These are phyloP conservation scores for Rhynchomys soricoides DNA, from an alignment of 2,113 vertebrate genomes.

Conservation along the genomic window DNA sequence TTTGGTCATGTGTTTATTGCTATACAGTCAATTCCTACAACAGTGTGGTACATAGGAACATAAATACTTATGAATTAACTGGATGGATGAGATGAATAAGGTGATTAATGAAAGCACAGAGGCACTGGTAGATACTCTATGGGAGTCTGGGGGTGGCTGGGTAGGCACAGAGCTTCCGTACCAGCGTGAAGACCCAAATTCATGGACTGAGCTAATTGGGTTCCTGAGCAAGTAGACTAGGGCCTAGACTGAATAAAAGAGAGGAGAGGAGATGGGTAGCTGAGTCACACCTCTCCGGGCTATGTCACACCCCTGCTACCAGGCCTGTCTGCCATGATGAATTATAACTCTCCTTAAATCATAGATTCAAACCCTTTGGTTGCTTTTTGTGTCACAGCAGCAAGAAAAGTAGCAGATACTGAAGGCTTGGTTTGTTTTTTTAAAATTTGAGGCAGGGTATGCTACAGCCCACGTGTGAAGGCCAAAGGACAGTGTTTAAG, in stretches of 20 bases:
- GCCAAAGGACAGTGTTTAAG: neutral
- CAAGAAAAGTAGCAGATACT: neutral
- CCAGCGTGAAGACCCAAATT: neutral
- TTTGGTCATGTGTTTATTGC: neutral
- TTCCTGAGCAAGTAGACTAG: neutral
- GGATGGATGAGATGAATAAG: neutral
- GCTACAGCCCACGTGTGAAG: neutral
- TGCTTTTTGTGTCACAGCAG: neutral
- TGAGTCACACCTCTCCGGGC: neutral
- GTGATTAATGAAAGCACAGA: neutral
- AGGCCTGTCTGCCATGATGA: neutral
- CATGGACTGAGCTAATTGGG: neutral
- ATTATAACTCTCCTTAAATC: neutral
- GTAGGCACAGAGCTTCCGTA: neutral
- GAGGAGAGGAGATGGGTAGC: neutral
- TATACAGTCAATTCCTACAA: neutral
- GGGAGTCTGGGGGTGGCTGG: neutral
- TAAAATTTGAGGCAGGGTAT: neutral
- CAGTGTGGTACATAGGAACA: neutral
- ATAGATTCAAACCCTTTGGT: neutral
- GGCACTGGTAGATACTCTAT: neutral
- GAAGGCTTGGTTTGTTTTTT: neutral
- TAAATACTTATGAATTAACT: neutral
- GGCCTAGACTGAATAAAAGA: neutral
- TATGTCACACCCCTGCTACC: neutral